Base-by-base conservation (phyloP, 2,113 vertebrate genomes). In the Oceanodroma tethys region DNA sequence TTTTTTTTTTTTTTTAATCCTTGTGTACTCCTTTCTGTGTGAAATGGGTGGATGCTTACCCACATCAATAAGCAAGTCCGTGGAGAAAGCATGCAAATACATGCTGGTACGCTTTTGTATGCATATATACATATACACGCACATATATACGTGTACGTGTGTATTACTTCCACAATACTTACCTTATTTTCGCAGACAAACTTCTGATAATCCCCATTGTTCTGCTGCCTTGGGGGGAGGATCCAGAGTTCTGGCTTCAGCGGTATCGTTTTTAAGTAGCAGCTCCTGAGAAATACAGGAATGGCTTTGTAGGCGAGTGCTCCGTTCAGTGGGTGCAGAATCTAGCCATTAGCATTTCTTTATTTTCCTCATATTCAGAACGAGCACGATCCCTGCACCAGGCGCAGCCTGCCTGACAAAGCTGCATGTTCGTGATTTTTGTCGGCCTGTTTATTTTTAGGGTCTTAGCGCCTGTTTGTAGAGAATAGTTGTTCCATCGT, bases 361-460 rank as follows among this genome's bases (percentile, higher is more conserved):
- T 11, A 10, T 45, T 22, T 56, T 4, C 71, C 2, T 26, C 79
- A 1, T 16, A 0, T n/a, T 29, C 9, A 2, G n/a, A 34, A 10
- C 36, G 5, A 38, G 6, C 32, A 8, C 68, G 11, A 3, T 62
- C 42, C 47, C 34, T 15, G 83, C 71, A 22, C 59, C 71, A 52
- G 63, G 74, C 79, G 1, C 82, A 40, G 71, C 65, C 73, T 30
- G 72, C 92, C 92, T 20, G 63, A 52, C 94, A 22, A 26, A 78
- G 72, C 81, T 55, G 59, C 55, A 5, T 4, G 13, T 65, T 58
- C 79, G 40, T 68, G 93, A 79, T 89, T 92, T 80, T 56, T 16
- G 11, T 38, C 52, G 42, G 62, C 73, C 88, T 97, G 85, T 96
- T 97, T 97, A 88, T 97, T 96, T 95, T 96, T 97, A 90, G 89